Conservation (phyloP, 2,797 vertebrate species). For the Parauchenoglanis punctatus region DNA sequence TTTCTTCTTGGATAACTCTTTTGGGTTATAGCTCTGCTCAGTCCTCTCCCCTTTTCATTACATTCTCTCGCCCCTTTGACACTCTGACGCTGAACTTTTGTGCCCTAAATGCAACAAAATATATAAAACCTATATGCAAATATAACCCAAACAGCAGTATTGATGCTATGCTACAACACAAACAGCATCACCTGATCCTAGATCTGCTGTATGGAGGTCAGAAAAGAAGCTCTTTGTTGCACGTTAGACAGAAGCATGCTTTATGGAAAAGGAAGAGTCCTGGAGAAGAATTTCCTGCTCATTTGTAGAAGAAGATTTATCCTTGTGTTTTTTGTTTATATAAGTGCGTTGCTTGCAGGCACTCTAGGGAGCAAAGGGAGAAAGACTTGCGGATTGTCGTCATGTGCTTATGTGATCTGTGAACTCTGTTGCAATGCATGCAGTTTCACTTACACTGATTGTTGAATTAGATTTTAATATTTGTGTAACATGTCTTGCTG, state of each 20-base stretch:
- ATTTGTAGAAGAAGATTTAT: slow-evolving; percentile 8
- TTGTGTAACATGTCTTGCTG: slow-evolving; percentile 64
- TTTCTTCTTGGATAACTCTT: neutral
- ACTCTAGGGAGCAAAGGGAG: neutral
- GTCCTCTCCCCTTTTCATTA: neutral
- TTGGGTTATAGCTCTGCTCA: neutral
- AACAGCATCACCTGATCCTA: neutral
- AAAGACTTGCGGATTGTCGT: slow-evolving; percentile 6
- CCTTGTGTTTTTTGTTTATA: neutral
- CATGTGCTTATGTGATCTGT: slow-evolving; percentile 14
- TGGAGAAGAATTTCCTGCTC: slow-evolving; percentile 10
- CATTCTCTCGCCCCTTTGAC: neutral
- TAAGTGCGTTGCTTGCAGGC: slow-evolving; percentile 9
- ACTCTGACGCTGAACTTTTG: neutral
- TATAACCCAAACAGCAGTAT: neutral
- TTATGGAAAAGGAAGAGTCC: neutral
- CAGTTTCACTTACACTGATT: slow-evolving; percentile 55
- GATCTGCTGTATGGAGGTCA: neutral
- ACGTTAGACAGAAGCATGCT: slow-evolving; percentile 5
- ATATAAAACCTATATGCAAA: neutral
- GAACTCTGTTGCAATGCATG: slow-evolving; percentile 27
- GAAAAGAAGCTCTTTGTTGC: slow-evolving; percentile 17
- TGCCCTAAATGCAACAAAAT: neutral
- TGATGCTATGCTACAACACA: neutral
- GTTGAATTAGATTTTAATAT: slow-evolving; percentile 69